Conservation (phyloP, 2,888 invertebrate species). For the Itoplectis maculator region DNA sequence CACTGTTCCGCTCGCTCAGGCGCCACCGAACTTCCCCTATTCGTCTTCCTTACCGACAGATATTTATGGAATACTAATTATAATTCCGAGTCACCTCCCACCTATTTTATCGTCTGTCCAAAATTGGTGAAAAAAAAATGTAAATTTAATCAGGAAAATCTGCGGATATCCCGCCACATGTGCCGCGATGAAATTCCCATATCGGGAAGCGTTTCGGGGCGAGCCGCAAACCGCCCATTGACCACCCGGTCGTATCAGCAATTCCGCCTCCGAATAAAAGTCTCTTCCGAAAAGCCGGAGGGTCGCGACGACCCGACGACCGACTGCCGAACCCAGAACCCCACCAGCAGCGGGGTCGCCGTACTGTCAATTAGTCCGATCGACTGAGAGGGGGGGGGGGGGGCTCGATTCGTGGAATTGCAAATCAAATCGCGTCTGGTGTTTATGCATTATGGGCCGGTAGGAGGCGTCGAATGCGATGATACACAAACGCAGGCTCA, state of each 20-base stretch:
- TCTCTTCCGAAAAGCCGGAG: background rate
- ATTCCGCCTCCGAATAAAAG: background rate
- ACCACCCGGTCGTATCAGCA: background rate
- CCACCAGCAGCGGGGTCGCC: conserved; percentile 6
- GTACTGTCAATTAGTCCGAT: conserved; percentile 48
- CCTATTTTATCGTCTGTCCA: too few species aligned
- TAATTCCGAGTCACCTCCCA: background rate
- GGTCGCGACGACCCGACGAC: background rate
- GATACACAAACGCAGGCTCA: background rate
- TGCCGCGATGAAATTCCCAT: background rate
- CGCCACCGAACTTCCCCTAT: conserved; percentile 47
- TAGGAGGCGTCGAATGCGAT: background rate
- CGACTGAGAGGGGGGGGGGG: conserved; percentile 34
- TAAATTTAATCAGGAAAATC: too few species aligned
- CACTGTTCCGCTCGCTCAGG: conserved; percentile 47
- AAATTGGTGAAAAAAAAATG: background rate
- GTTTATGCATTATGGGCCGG: conserved; percentile 54
- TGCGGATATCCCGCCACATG: too few species aligned
- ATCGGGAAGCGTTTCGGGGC: background rate
- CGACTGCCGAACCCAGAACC: conserved; percentile 12
- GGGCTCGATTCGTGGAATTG: conserved; percentile 50
- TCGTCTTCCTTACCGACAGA: conserved; percentile 22
- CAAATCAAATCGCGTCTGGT: conserved; percentile 62
- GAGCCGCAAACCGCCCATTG: background rate
- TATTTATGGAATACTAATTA: conserved; percentile 8